Conservation (phyloP, 1,140 invertebrate genomes). For the Microplitis mediator region DNA sequence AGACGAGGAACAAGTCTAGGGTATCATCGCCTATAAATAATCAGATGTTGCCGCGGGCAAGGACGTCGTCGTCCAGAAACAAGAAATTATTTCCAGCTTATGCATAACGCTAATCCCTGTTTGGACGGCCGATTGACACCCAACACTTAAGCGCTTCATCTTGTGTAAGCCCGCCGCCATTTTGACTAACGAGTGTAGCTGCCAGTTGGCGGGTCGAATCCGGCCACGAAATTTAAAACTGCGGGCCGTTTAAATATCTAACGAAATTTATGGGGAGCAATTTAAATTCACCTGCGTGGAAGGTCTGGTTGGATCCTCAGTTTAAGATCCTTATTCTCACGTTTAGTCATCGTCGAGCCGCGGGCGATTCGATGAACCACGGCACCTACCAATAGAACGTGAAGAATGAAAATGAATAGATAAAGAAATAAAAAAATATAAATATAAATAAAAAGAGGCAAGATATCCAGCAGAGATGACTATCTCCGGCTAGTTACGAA, state of each 20-base stretch:
- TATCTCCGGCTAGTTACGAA: slow-evolving; percentile 8
- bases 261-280: too few relatives aligned
- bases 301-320: not conserved
- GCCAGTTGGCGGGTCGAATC: too few relatives aligned
- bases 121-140: not conserved
- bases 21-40: slow-evolving; percentile 36
- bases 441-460: not conserved
- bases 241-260: too few relatives aligned
- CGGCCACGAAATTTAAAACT: too few relatives aligned
- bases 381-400: not conserved
- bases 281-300: too few relatives aligned
- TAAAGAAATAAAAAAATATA: not conserved
- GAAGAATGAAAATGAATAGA: slow-evolving; percentile 1
- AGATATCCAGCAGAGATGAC: slow-evolving; percentile 5
- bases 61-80: slow-evolving; percentile 22
- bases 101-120: not conserved
- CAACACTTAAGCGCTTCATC: too few relatives aligned
- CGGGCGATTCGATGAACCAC: not conserved
- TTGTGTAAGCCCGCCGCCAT: too few relatives aligned
- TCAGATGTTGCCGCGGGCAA: slow-evolving; percentile 29
- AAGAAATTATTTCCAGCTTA: slow-evolving; percentile 24
- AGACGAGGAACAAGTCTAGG: slow-evolving; percentile 15
- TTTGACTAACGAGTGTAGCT: too few relatives aligned
- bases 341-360: slow-evolving; percentile 21
- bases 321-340: slow-evolving; percentile 14